A percentile compares a stretch with the other conserved stretches of the same genome.
These are phyloP conservation scores for Hipparchia semele DNA, from an alignment of 2,888 invertebrate species.

Conservation along the genomic window DNA sequence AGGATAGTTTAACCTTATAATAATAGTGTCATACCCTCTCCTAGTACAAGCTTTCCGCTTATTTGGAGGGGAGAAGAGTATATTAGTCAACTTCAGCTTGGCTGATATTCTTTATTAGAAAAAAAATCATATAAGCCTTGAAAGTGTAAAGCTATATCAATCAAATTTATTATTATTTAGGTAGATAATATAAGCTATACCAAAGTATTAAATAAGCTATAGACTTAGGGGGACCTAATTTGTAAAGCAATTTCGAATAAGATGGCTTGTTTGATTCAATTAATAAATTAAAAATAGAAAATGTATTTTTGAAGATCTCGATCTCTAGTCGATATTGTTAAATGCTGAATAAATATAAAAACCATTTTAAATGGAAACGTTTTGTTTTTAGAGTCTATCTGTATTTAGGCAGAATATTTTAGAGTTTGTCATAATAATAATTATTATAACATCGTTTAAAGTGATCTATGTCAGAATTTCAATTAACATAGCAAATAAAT, in stretches of 20 bases:
- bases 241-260: slow-evolving; percentile 25
- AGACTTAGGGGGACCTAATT: slow-evolving; percentile 6
- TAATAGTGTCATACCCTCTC: too few species aligned
- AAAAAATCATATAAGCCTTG: too few species aligned
- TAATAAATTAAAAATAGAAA: slow-evolving; percentile 6
- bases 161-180: neutral
- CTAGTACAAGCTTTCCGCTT: too few species aligned
- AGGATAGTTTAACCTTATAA: neutral
- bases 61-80: too few species aligned
- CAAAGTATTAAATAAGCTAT: neutral
- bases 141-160: neutral
- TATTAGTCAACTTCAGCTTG: too few species aligned
- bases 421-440: neutral
- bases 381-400: slow-evolving; percentile 61
- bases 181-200: neutral
- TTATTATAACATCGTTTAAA: neutral
- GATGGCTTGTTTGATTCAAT: slow-evolving; percentile 13
- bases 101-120: too few species aligned
- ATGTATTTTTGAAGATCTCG: slow-evolving; percentile 35
- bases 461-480: slow-evolving; percentile 1
- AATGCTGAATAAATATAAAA: slow-evolving; percentile 32
- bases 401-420: slow-evolving; percentile 23
- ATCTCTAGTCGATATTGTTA: slow-evolving; percentile 41
- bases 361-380: slow-evolving; percentile 55
- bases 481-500: neutral